A percentile compares a stretch with the other conserved stretches of the same genome.
Evolutionary conservation across 2,888 invertebrate species (phyloP).

Genomic region (Rhagophthalmus giganteus): DNA sequence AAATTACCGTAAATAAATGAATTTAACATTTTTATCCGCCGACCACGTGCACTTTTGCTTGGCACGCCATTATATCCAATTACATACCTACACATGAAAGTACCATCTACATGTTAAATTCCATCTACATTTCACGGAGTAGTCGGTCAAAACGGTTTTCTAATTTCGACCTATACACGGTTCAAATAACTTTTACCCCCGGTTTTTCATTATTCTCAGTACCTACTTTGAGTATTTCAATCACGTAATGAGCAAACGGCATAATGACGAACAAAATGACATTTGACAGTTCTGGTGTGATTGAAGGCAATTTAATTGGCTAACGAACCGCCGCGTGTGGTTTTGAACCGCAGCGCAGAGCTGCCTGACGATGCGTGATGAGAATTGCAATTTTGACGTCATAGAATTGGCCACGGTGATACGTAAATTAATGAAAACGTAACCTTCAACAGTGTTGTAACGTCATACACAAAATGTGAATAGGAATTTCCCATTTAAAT

Average conservation of each 20-base stretch:
- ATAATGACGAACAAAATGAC: conserved; percentile 41
- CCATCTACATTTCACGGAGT: too few relatives aligned
- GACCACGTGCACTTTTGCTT: too few relatives aligned
- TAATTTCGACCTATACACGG: too few relatives aligned
- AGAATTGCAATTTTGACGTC: conserved; percentile 34
- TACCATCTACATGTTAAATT: too few relatives aligned
- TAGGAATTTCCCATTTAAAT: conserved; percentile 1
- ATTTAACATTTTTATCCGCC: too few relatives aligned
- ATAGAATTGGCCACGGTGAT: conserved; percentile 12
- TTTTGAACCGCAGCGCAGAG: conserved; percentile 36
- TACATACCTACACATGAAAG: too few relatives aligned
- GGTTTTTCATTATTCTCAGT: neutral
- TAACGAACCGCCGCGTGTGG: conserved; percentile 49
- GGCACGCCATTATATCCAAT: too few relatives aligned
- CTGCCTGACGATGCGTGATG: conserved; percentile 40
- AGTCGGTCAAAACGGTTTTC: too few relatives aligned
- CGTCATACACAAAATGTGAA: neutral
- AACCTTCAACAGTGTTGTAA: neutral
- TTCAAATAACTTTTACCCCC: too few relatives aligned
- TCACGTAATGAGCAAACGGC: conserved; percentile 27
- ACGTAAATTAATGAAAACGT: conserved; percentile 5
- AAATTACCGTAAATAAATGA: too few relatives aligned
- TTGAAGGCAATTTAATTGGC: conserved; percentile 50
- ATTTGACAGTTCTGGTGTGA: conserved; percentile 43
- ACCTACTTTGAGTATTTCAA: conserved; percentile 12